Evolutionary conservation across 2,113 vertebrate genomes (phyloP).

Genomic region (Tautogolabrus adspersus): DNA sequence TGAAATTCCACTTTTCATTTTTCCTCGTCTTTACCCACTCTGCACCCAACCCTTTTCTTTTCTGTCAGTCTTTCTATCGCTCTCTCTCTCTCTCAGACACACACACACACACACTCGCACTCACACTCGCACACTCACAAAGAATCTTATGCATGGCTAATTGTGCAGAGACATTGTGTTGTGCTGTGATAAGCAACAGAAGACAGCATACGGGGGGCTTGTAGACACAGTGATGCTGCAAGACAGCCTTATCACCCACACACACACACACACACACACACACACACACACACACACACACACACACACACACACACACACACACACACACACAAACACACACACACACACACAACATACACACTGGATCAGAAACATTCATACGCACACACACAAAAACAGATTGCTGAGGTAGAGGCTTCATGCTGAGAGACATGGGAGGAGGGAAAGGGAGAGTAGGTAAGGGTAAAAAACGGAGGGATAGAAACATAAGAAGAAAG

Average conservation of each 20-base stretch:
- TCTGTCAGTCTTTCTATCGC: slow-evolving; percentile 2
- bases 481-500: slow-evolving; percentile 66
- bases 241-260: slow-evolving; percentile 78
- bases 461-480: slow-evolving; percentile 41
- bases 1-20: slow-evolving; percentile 77
- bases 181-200: slow-evolving; percentile 79
- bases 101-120: slow-evolving; percentile 20
- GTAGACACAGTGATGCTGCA: slow-evolving; percentile 80
- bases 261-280: slow-evolving; percentile 63
- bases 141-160: slow-evolving; percentile 74
- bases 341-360: slow-evolving; percentile 5
- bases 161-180: slow-evolving; percentile 80
- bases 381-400: slow-evolving; percentile 8
- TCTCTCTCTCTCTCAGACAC: not conserved
- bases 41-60: slow-evolving; percentile 16
- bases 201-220: slow-evolving; percentile 72
- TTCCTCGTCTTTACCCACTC: slow-evolving; percentile 59
- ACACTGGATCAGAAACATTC: not conserved
- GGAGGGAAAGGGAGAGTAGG: slow-evolving; percentile 45
- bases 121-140: slow-evolving; percentile 9
- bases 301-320: slow-evolving; percentile 11
- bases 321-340: no score
- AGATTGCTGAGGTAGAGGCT: slow-evolving; percentile 73
- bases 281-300: not conserved
- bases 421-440: slow-evolving; percentile 69